A percentile compares a stretch with the other conserved stretches of the same genome.
phyloP scores from a whole-genome alignment of 2,113 vertebrate species.

The Urocynchramus pylzowi region DNA sequence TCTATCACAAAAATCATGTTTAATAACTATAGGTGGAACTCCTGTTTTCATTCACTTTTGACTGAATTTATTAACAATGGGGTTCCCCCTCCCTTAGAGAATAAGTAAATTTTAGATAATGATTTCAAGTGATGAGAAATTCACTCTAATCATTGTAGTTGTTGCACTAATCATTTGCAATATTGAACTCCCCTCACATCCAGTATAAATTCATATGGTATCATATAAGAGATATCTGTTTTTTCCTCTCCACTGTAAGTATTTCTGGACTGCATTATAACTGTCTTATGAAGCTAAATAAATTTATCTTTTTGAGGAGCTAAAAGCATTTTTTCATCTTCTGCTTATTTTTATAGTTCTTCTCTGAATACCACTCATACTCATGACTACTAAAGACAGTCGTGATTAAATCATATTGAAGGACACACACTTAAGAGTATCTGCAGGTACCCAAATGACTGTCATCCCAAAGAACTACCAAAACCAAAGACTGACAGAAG shows the following conservation, averaged over 20 bases:
- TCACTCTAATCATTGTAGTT: neutral
- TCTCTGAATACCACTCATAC: neutral
- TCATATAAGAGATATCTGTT: neutral
- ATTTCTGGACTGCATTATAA: neutral
- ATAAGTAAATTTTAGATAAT: neutral
- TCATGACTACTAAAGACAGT: fast-evolving
- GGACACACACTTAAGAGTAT: neutral
- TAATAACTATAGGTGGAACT: neutral
- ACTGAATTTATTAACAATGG: neutral
- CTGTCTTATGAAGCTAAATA: neutral
- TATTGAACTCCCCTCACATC: neutral
- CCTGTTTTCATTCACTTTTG: neutral
- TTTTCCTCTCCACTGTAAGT: neutral
- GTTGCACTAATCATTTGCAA: neutral
- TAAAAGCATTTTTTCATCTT: neutral
- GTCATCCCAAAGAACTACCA: neutral
- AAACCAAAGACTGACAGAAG: neutral
- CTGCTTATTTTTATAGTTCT: neutral
- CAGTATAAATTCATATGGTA: neutral
- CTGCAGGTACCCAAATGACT: neutral
- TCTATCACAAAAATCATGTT: neutral
- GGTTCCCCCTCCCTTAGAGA: neutral
- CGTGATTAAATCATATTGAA: neutral
- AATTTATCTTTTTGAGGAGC: neutral
- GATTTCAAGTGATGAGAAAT: neutral